phyloP scores from a whole-genome alignment of 2,888 invertebrate genomes.

The Antheraea yamamai region DNA sequence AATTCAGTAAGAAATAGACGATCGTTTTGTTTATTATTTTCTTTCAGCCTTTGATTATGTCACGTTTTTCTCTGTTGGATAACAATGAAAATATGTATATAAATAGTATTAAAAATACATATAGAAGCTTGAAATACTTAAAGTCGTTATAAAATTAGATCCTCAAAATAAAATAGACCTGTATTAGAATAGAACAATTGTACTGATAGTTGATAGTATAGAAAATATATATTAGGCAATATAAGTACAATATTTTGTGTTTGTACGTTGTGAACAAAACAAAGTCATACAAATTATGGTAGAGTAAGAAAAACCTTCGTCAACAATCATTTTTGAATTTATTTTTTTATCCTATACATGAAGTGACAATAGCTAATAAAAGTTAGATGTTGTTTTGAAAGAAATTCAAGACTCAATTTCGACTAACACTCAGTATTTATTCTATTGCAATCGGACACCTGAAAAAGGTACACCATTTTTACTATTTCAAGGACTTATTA shows the following conservation, averaged over 20 bases:
- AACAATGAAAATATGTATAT: neutral
- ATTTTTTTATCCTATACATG: neutral
- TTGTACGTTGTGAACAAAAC: neutral
- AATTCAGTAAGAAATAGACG: slow-evolving; percentile 23
- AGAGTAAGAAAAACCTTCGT: no score
- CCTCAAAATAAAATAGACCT: neutral
- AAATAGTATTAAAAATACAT: neutral
- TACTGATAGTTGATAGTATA: neutral
- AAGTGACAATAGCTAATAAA: neutral
- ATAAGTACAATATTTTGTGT: neutral
- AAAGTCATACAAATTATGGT: no score
- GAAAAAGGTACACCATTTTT: neutral
- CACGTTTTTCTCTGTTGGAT: neutral
- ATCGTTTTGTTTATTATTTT: neutral
- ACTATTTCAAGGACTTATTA: neutral
- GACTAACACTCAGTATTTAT: neutral
- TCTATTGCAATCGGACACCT: neutral
- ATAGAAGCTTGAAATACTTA: neutral
- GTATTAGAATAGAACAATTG: neutral
- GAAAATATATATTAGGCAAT: neutral
- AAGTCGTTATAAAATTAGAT: neutral
- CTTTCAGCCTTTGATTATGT: neutral
- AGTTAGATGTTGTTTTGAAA: neutral
- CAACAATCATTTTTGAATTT: neutral
- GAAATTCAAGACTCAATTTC: neutral